Conservation (phyloP, 2,113 vertebrate genomes). For the Daboia siamensis region DNA sequence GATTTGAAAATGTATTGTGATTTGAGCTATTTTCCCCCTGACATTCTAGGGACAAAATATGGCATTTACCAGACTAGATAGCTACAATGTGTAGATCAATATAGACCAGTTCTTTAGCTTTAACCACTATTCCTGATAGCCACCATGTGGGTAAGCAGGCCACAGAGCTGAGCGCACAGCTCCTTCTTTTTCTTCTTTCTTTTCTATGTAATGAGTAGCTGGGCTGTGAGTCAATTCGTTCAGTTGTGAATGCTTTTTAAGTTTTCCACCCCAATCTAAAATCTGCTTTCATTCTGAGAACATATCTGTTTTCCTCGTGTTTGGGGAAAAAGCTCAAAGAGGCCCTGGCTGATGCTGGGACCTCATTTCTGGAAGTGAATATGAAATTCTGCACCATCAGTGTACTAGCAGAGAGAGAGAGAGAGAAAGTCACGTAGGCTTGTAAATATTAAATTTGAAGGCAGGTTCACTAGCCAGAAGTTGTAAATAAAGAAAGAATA, state of each 20-base stretch:
- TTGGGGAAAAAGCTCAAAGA: not conserved
- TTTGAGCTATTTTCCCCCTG: not conserved
- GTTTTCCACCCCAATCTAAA: not conserved
- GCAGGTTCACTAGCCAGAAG: not conserved
- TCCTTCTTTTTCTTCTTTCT: not conserved
- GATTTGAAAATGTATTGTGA: not conserved
- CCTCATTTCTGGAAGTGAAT: not conserved
- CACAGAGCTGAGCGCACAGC: not conserved
- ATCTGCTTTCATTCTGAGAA: not conserved
- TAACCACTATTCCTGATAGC: not conserved
- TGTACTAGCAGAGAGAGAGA: not conserved
- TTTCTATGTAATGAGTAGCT: not conserved
- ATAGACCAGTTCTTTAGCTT: not conserved
- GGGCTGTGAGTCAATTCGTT: not conserved
- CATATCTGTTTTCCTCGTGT: not conserved
- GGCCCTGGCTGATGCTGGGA: not conserved
- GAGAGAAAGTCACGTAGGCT: not conserved
- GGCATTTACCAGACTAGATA: not conserved
- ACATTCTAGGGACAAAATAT: not conserved
- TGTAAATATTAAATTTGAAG: not conserved
- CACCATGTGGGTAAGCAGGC: not conserved
- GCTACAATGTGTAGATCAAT: not conserved
- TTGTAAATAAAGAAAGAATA: not conserved
- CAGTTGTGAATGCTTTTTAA: not conserved
- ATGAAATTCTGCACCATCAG: not conserved